Percentiles rank a stretch among this genome's conserved stretches.
These are phyloP conservation scores for Palythoa heliodiscus DNA, from an alignment of 92 coral and sea anemone genomes.

Conservation along the genomic window DNA sequence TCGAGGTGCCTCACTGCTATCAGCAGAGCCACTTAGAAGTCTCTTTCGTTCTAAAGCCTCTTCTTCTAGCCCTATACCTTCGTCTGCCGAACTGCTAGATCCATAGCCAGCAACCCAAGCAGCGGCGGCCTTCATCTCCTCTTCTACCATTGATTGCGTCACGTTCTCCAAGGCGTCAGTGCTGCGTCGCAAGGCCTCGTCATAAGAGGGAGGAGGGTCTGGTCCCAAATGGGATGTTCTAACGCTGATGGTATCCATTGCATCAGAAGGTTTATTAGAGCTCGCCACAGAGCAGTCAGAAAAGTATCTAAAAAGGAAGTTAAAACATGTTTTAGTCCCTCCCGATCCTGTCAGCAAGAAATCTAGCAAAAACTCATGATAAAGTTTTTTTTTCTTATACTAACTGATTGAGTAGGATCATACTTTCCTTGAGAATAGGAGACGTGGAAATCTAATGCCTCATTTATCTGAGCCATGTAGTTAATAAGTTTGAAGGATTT, in stretches of 20 bases:
- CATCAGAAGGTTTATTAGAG: not conserved
- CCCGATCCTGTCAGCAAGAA: not conserved
- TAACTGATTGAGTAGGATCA: too few relatives aligned
- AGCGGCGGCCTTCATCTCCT: slow-evolving; percentile 10
- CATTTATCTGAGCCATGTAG: too few relatives aligned
- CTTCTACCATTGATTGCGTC: not conserved
- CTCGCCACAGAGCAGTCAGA: not conserved
- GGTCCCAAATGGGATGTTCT: slow-evolving; percentile 20
- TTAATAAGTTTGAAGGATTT: too few relatives aligned
- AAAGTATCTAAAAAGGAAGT: not conserved
- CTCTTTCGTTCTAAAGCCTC: slow-evolving; percentile 5
- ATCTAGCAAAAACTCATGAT: too few relatives aligned
- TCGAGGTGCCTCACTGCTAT: not conserved
- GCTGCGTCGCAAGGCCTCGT: slow-evolving; percentile 28
- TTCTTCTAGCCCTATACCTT: slow-evolving; percentile 28
- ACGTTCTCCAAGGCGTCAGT: slow-evolving; percentile 5
- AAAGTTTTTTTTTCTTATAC: too few relatives aligned
- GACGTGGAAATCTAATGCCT: too few relatives aligned
- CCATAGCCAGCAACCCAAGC: slow-evolving; percentile 15
- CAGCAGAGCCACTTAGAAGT: not conserved
- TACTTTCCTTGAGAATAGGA: too few relatives aligned
- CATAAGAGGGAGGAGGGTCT: slow-evolving; percentile 21
- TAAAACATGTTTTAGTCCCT: not conserved
- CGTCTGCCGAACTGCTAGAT: slow-evolving; percentile 15
- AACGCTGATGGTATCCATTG: not conserved